Conservation (phyloP, 2,797 vertebrate genomes). For the Sebastiscus tertius region DNA sequence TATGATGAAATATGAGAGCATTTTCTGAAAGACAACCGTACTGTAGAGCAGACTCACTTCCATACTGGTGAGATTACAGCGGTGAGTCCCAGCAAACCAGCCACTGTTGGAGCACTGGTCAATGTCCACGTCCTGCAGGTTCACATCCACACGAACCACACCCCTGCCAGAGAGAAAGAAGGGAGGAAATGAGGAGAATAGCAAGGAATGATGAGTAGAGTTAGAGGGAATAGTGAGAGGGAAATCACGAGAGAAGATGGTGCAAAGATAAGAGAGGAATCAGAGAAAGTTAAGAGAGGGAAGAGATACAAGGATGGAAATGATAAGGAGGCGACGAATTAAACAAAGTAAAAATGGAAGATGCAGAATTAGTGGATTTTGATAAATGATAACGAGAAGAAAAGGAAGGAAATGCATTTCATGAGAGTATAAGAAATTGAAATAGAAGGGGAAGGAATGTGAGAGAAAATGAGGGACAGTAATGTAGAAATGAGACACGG, state of each 20-base stretch:
- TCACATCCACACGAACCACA: constrained; percentile 94
- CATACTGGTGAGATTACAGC: constrained; percentile 95
- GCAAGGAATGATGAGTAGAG: not conserved
- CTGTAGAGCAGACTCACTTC: constrained; percentile 84
- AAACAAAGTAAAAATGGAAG: not conserved
- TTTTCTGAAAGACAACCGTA: not conserved
- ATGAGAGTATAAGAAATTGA: not conserved
- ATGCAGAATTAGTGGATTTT: constrained; percentile 1
- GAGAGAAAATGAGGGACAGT: not conserved
- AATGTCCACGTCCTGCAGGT: constrained; percentile 96
- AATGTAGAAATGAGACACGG: not conserved
- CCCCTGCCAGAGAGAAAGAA: constrained; percentile 81
- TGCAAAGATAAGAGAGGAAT: not conserved
- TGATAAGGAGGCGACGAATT: not conserved
- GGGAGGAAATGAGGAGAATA: not conserved
- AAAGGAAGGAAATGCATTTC: not conserved
- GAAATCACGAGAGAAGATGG: not conserved
- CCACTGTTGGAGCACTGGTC: constrained; percentile 95
- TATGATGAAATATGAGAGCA: not conserved
- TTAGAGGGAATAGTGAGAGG: not conserved
- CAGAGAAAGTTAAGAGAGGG: not conserved
- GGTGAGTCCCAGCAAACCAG: constrained; percentile 98
- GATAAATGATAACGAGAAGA: not conserved
- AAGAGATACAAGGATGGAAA: not conserved
- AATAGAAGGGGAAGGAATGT: not conserved